Base-by-base conservation (phyloP, 92 coral and sea anemone species). In the Isaurus tuberculatus region DNA sequence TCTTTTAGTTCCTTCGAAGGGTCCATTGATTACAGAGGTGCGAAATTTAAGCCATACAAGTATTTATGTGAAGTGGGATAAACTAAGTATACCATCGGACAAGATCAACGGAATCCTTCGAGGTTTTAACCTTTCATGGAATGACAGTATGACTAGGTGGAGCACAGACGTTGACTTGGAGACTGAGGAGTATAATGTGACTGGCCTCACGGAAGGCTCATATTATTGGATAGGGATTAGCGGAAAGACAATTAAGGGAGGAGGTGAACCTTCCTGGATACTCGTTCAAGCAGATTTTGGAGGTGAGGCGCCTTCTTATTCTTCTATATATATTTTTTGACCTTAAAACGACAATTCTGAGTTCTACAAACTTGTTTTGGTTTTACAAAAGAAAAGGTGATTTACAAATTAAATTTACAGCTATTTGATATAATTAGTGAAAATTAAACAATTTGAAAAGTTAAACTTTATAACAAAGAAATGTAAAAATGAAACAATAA, bases 51-150 rank as follows among this genome's bases (percentile, higher is more conserved):
- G 67, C 67, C 5, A 36, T 8, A 51, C 81, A 36, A 75, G 28
- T 51, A 53, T 75, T 4, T 55, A 55, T 44, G 17, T 75, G 14
- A 29, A 75, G 15, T 75, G 81, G 81, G 20, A 33, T 49, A 5
- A n/a, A n/a, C 6, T 8, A 30, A 32, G 34, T 31, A 75, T 75
- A 32, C 81, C 81, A 14, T 61, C 36, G 16, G 66, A 75, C n/a
- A 30, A 30, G 51, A 25, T 75, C 48, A 75, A 75, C 48, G 81
- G 81, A 33, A 32, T 75, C 22, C 68, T 75, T 30, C 29, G 43
- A 55, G 81, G 81, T 34, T 75, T n/a, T 25, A 13, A 31, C 29
- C 23, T 75, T 4, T 26, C 11, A 19, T 19, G 33, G 4, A 4
- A 14, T 3, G 28, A 30, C 6, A 0, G 17, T 36, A 36, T 28